phyloP scores from a whole-genome alignment of 1,140 invertebrate genomes.

The Drosophila funebris region DNA sequence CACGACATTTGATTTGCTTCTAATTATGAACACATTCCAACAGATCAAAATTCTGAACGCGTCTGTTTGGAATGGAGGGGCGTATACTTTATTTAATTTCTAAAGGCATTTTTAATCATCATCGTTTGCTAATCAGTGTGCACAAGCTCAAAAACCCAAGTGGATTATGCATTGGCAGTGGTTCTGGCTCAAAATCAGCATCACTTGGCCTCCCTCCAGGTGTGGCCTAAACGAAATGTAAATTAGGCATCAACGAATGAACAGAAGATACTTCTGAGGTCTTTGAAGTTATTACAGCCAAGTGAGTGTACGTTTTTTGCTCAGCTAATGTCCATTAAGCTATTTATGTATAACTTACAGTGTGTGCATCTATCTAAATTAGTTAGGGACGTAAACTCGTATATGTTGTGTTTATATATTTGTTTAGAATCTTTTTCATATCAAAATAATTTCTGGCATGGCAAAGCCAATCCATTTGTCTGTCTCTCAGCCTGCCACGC shows the following conservation, averaged over 20 bases:
- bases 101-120: conserved; percentile 61
- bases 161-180: background rate
- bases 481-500: conserved; percentile 5
- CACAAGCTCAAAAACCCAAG: background rate
- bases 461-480: conserved; percentile 41
- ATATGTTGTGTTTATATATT: conserved; percentile 6
- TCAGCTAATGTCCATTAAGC: conserved; percentile 19
- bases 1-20: conserved; percentile 65
- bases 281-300: conserved; percentile 57
- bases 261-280: conserved; percentile 25
- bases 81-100: conserved; percentile 31
- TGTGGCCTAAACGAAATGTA: conserved; percentile 43
- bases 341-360: too few relatives aligned
- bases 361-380: conserved; percentile 15
- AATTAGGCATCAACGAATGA: conserved; percentile 45
- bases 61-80: background rate
- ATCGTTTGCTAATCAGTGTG: conserved; percentile 62
- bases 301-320: conserved; percentile 49
- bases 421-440: conserved; percentile 24
- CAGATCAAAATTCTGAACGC: conserved; percentile 51
- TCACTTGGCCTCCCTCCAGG: background rate
- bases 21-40: conserved; percentile 68
- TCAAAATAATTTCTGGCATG: conserved; percentile 34
- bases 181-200: background rate
- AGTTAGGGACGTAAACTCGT: conserved; percentile 7